Conservation (phyloP, 2,113 vertebrate genomes). For the Telmatochromis bifrenatus region DNA sequence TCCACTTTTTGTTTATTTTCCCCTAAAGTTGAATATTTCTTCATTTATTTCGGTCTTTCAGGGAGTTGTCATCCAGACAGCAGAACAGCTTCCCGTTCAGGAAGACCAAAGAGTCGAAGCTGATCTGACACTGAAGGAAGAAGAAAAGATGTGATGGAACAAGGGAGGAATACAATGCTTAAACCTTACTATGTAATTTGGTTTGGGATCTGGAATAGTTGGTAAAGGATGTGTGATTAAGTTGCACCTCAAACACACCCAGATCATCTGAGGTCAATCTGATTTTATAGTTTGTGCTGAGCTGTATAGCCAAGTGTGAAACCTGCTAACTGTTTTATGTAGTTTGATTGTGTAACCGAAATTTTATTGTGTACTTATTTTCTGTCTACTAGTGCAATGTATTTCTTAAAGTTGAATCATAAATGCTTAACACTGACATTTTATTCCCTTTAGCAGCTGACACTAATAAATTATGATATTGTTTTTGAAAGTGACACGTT, state of each 20-base stretch:
- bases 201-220: neutral
- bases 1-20: neutral
- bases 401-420: neutral
- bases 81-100: conserved; percentile 24
- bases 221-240: neutral
- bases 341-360: neutral
- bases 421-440: neutral
- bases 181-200: neutral
- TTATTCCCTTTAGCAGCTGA: conserved; percentile 19
- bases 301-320: neutral
- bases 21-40: neutral
- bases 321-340: neutral
- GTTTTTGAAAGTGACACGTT: conserved; percentile 1
- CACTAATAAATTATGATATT: conserved; percentile 55
- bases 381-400: neutral
- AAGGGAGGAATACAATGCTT: neutral
- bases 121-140: conserved; percentile 14
- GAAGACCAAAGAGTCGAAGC: conserved; percentile 13
- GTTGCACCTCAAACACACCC: neutral
- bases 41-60: neutral
- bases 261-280: neutral
- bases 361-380: neutral
- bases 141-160: neutral
- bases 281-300: neutral
- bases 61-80: conserved; percentile 41